These are phyloP conservation scores for Turdus rufiventris DNA, from an alignment of 2,113 vertebrate genomes.

Conservation along the genomic window DNA sequence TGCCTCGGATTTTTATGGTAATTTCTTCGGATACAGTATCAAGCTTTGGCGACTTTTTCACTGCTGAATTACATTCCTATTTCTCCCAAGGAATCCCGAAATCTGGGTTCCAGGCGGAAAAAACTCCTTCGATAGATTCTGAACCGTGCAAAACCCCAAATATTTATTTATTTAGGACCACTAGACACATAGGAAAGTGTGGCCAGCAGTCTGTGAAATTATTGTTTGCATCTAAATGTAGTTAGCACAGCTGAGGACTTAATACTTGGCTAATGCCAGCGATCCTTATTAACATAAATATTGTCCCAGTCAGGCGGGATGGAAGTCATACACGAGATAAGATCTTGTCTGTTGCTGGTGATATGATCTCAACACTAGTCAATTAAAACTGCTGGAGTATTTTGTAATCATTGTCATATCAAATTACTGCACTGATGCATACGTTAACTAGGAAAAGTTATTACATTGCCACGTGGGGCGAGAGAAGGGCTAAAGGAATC, in stretches of 20 bases:
- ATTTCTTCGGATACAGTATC: constrained; percentile 39
- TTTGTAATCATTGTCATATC: constrained; percentile 39
- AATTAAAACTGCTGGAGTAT: constrained; percentile 62
- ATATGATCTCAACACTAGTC: constrained; percentile 59
- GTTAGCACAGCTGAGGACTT: constrained; percentile 56
- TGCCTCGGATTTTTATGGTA: constrained; percentile 47
- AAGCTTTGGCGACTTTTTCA: background rate
- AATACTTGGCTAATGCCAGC: constrained; percentile 47
- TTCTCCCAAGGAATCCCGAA: background rate
- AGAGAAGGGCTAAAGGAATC: background rate
- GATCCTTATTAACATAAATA: constrained; percentile 56
- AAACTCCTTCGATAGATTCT: background rate
- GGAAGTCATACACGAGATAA: constrained; percentile 47
- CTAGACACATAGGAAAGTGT: background rate
- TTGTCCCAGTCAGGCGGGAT: constrained; percentile 14
- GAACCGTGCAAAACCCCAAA: background rate
- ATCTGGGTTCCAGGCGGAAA: background rate
- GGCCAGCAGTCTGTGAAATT: constrained; percentile 39
- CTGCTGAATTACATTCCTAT: constrained; percentile 11
- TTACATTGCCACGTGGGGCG: background rate
- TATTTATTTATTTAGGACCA: background rate
- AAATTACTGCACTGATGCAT: background rate
- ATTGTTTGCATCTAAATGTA: constrained; percentile 42
- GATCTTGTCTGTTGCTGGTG: constrained; percentile 50
- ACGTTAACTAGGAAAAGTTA: background rate